phyloP scores from a whole-genome alignment of 1,140 invertebrate genomes.

The Polypedilum vanderplanki region DNA sequence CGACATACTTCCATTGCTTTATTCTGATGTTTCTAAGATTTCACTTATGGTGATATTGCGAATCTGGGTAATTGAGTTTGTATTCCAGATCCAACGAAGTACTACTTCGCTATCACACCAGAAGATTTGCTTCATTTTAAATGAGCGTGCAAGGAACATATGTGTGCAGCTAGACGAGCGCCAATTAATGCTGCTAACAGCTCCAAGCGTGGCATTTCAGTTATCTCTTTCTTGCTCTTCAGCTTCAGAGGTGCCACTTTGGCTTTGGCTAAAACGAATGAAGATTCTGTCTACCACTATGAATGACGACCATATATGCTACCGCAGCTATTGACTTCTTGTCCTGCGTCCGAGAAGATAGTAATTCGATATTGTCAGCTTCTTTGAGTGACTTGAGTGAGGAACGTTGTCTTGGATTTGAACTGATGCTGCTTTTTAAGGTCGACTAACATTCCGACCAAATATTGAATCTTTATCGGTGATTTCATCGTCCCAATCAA shows the following conservation, averaged over 20 bases:
- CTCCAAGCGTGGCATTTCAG: neutral
- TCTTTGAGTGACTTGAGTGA: neutral
- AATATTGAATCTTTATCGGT: neutral
- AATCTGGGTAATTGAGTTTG: slow-evolving; percentile 34
- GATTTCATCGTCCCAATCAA: neutral
- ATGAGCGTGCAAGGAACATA: neutral
- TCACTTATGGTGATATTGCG: slow-evolving; percentile 39
- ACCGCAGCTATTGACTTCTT: neutral
- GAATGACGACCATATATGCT: neutral
- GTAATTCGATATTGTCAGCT: neutral
- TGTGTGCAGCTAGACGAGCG: neutral
- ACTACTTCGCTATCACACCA: slow-evolving; percentile 41
- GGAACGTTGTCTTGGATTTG: neutral
- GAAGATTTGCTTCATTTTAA: slow-evolving; percentile 32
- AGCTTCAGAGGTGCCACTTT: neutral
- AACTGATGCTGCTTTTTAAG: neutral
- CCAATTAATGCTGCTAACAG: neutral
- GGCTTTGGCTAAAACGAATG: neutral
- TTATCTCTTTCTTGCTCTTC: neutral
- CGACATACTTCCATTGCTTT: slow-evolving; percentile 38
- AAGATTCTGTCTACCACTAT: neutral
- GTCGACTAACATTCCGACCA: neutral
- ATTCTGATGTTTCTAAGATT: slow-evolving; percentile 36
- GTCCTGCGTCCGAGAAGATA: neutral
- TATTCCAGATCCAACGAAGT: slow-evolving; percentile 37